These are phyloP conservation scores for Ceratoteleas bidentatus DNA, from an alignment of 1,140 invertebrate species.

Conservation along the genomic window DNA sequence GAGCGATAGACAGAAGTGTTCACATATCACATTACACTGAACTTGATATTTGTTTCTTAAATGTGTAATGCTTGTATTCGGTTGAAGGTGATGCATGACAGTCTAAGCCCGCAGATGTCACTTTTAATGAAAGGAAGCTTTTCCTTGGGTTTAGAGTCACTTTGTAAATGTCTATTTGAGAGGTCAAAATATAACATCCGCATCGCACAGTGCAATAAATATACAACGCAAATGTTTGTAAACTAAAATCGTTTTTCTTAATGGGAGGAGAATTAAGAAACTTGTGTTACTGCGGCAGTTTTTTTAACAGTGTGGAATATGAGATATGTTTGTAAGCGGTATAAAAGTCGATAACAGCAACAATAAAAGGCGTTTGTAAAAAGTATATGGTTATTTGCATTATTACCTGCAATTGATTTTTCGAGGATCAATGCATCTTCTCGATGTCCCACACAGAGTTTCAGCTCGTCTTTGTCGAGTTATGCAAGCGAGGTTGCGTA, in stretches of 20 bases:
- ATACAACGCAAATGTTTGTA: no score
- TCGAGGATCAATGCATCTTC: constrained; percentile 57
- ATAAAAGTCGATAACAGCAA: no score
- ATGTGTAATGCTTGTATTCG: constrained; percentile 33
- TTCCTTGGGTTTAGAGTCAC: no score
- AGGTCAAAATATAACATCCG: no score
- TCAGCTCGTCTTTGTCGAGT: constrained; percentile 62
- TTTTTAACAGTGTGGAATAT: no score
- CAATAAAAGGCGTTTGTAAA: no score
- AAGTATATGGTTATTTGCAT: constrained; percentile 18
- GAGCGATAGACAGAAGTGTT: constrained; percentile 68
- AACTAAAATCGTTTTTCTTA: no score
- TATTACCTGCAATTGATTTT: constrained; percentile 44
- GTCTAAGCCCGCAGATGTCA: constrained; percentile 12
- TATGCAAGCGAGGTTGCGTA: constrained; percentile 55
- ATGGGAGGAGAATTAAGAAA: no score
- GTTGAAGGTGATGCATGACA: constrained; percentile 11
- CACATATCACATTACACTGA: constrained; percentile 54
- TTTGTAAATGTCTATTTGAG: no score
- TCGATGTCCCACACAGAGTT: constrained; percentile 55
- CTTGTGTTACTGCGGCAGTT: no score
- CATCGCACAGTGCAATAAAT: no score
- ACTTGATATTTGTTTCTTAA: constrained; percentile 47
- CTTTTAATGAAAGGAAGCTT: background rate
- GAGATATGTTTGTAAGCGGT: no score